These are phyloP conservation scores for Rhopalosiphum maidis DNA, from an alignment of 1,140 invertebrate genomes.

Conservation along the genomic window DNA sequence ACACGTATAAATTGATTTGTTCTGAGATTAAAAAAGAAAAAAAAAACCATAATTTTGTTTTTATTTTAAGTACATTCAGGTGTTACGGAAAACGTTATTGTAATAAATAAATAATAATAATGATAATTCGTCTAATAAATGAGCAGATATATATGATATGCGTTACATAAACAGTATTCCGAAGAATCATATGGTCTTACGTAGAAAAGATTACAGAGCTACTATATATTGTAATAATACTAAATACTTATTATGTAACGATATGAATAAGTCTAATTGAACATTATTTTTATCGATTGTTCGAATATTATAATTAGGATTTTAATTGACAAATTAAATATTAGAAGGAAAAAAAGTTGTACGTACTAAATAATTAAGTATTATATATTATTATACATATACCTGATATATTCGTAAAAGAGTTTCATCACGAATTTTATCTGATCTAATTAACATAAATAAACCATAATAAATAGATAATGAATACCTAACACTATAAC, in stretches of 20 bases:
- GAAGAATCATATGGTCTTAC: background rate
- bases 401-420: background rate
- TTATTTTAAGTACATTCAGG: background rate
- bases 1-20: background rate
- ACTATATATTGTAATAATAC: background rate
- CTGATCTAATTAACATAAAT: slow-evolving; percentile 43
- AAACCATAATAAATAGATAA: background rate
- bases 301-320: slow-evolving; percentile 4
- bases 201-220: background rate
- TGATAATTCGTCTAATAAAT: background rate
- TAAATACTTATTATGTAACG: background rate
- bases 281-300: background rate
- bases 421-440: slow-evolving; percentile 16
- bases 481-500: background rate
- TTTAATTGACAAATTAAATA: slow-evolving; percentile 21
- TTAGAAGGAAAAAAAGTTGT: background rate
- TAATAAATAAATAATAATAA: background rate
- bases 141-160: background rate
- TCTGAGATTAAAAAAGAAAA: background rate
- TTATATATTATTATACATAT: background rate
- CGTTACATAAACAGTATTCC: background rate
- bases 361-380: background rate
- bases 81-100: background rate
- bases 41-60: background rate
- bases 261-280: background rate